Percentiles rank a stretch among this genome's conserved stretches.
These are phyloP conservation scores for Syngnathus acus DNA, from an alignment of 2,797 vertebrate species.

Conservation along the genomic window DNA sequence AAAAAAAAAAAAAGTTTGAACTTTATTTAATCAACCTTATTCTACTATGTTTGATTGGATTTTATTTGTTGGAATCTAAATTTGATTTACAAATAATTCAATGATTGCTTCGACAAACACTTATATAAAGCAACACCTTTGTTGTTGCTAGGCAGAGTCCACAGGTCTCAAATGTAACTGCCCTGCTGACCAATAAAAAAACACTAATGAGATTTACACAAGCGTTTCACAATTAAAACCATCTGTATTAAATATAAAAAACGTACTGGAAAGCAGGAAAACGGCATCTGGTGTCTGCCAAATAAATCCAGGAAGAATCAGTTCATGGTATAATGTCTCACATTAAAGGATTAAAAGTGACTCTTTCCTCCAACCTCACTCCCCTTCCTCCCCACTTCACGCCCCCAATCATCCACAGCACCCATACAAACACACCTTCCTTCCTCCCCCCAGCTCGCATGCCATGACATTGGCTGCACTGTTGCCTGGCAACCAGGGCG, in stretches of 20 bases:
- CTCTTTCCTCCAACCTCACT: constrained; percentile 24
- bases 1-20: no score
- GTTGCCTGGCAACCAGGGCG: constrained; percentile 74
- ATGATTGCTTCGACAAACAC: not conserved
- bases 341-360: constrained; percentile 34
- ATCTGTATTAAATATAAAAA: not conserved
- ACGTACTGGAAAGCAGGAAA: not conserved
- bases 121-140: no score
- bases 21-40: not conserved
- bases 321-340: constrained; percentile 7
- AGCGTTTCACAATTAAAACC: not conserved
- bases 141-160: not conserved
- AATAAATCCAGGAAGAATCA: constrained; percentile 1
- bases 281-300: not conserved
- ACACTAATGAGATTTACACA: not conserved
- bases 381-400: constrained; percentile 12
- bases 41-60: not conserved
- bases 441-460: constrained; percentile 33
- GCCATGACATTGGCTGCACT: constrained; percentile 63
- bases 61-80: not conserved
- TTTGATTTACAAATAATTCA: not conserved
- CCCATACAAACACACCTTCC: constrained; percentile 21
- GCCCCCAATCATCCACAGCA: constrained; percentile 11
- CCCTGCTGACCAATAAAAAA: not conserved
- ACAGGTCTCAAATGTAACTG: not conserved